A percentile compares a stretch with the other conserved stretches of the same genome.
phyloP scores from a whole-genome alignment of 1,140 invertebrate species.

The Heterodera carotae region DNA sequence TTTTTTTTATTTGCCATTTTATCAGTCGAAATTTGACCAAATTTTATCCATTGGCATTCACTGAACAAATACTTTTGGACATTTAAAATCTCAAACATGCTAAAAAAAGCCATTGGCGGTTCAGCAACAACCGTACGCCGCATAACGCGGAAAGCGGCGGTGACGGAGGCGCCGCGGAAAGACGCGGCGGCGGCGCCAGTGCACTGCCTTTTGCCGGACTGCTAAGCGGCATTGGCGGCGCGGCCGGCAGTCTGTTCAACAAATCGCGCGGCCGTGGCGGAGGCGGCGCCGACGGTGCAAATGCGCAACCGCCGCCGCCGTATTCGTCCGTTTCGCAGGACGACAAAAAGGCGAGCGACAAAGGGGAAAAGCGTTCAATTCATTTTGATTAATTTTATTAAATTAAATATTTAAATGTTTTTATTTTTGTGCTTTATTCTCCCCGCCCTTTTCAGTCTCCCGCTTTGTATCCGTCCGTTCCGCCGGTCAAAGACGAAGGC shows the following conservation, averaged over 20 bases:
- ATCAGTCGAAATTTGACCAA: background rate
- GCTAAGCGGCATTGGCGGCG: conserved; percentile 3
- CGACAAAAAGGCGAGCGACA: conserved; percentile 5
- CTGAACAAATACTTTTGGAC: conserved; percentile 4
- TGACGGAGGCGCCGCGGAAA: background rate
- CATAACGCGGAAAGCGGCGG: conserved; percentile 21
- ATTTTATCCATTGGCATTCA: background rate
- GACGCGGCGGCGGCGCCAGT: background rate
- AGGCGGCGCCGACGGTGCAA: background rate
- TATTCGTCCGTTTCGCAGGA: conserved; percentile 3
- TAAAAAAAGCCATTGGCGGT: conserved; percentile 3
- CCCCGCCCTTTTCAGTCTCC: background rate
- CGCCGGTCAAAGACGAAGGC: conserved; percentile 29
- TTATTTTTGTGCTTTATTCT: no score
- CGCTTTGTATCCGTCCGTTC: conserved; percentile 23
- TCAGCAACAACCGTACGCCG: background rate
- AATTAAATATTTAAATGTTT: background rate
- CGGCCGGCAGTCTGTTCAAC: background rate
- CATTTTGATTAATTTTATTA: background rate
- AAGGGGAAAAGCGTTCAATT: background rate
- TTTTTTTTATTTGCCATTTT: background rate
- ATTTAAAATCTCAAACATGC: background rate
- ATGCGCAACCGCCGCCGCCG: background rate
- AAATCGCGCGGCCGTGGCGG: background rate
- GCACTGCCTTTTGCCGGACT: conserved; percentile 2